Conservation (phyloP, 23 tunicate genomes). For the Trididemnum clinides region DNA sequence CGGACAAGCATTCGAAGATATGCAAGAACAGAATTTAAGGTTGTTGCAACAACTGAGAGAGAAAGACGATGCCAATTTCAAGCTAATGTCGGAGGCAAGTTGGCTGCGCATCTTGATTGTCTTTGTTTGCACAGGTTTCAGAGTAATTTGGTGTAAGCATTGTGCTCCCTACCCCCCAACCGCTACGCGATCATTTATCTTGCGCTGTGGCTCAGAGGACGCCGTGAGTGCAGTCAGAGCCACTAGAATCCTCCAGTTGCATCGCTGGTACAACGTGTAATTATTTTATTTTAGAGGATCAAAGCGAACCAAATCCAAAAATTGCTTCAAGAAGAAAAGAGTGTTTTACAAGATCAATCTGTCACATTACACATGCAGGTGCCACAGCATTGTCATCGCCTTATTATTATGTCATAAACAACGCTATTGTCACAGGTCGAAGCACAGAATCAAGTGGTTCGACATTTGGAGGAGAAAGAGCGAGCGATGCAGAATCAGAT, state of each 20-base stretch:
- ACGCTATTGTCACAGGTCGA: conserved; percentile 65
- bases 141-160: no score
- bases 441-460: conserved; percentile 82
- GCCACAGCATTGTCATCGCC: background rate
- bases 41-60: conserved; percentile 87
- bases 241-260: no score
- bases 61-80: conserved; percentile 95
- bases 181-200: no score
- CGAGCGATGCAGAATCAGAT: conserved; percentile 56
- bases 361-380: conserved; percentile 72
- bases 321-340: conserved; percentile 80
- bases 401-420: background rate
- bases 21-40: conserved; percentile 96
- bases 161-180: no score
- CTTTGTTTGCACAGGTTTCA: no score
- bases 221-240: no score
- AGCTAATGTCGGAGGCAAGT: conserved; percentile 96
- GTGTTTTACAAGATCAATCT: conserved; percentile 71
- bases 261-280: no score
- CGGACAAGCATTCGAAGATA: conserved; percentile 96
- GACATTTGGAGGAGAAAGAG: conserved; percentile 90
- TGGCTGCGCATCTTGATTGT: no score
- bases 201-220: no score
- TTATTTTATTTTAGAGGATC: conserved; percentile 57
- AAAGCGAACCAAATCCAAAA: conserved; percentile 90